Percentiles rank a stretch among this genome's conserved stretches.
Conservation (phyloP, 1,140 invertebrate species). For the Rhyzopertha dominica region DNA sequence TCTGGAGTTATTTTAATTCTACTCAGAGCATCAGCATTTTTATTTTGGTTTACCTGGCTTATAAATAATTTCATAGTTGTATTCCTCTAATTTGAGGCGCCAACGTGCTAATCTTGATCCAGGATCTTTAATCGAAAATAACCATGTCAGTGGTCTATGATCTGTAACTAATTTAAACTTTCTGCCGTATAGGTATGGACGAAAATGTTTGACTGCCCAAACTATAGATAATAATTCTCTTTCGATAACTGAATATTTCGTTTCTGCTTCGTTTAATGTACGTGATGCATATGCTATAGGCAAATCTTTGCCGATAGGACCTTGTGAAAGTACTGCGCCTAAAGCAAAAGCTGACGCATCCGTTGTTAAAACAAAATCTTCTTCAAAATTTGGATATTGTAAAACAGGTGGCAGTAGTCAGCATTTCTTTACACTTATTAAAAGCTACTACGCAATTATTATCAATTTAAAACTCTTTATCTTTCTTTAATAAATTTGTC, state of each 20-base stretch:
- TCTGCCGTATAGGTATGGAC: conserved; percentile 47
- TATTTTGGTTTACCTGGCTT: conserved; percentile 40
- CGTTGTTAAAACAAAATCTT: conserved; percentile 25
- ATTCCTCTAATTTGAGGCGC: conserved; percentile 46
- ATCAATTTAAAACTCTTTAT: conserved; percentile 32
- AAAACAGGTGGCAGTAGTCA: conserved; percentile 19
- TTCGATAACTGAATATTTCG: conserved; percentile 45
- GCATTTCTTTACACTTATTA: conserved; percentile 11
- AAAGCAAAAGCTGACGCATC: conserved; percentile 24
- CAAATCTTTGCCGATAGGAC: conserved; percentile 17
- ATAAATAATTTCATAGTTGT: conserved; percentile 46
- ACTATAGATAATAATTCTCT: conserved; percentile 44
- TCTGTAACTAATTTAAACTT: conserved; percentile 52
- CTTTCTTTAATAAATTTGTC: conserved; percentile 39
- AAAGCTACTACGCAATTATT: conserved; percentile 33
- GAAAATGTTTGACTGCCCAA: conserved; percentile 46
- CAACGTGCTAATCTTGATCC: conserved; percentile 45
- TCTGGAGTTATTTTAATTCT: too few relatives aligned
- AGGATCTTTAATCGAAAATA: conserved; percentile 48
- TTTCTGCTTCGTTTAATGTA: conserved; percentile 44
- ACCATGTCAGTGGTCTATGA: conserved; percentile 48
- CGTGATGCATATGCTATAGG: conserved; percentile 44
- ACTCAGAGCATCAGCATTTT: conserved; percentile 38
- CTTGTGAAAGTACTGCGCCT: conserved; percentile 24
- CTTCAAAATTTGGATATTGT: conserved; percentile 29